A percentile compares a stretch with the other conserved stretches of the same genome.
Conservation (phyloP, 2,888 invertebrate species). For the Agrochola lychnidis region DNA sequence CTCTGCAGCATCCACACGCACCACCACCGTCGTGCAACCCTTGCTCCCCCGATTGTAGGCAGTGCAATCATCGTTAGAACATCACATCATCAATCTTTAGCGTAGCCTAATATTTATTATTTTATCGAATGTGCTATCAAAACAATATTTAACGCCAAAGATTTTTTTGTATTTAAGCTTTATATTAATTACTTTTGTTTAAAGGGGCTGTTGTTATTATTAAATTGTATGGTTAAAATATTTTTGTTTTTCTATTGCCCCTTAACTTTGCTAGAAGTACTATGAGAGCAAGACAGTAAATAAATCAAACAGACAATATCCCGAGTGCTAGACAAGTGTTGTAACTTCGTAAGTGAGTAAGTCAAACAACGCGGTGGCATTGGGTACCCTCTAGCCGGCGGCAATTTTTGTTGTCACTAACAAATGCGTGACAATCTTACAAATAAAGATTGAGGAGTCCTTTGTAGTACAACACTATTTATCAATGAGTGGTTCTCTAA, state of each 20-base stretch:
- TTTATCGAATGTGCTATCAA: conserved; percentile 46
- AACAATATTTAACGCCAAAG: conserved; percentile 66
- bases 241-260: conserved; percentile 16
- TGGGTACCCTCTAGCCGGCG: conserved; percentile 66
- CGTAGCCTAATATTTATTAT: conserved; percentile 31
- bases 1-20: conserved; percentile 83
- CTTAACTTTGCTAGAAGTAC: not conserved
- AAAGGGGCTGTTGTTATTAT: conserved; percentile 59
- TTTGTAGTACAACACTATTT: conserved; percentile 6
- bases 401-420: conserved; percentile 79
- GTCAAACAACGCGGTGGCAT: conserved; percentile 62
- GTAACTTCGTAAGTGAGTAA: conserved; percentile 54
- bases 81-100: conserved; percentile 14
- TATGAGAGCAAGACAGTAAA: not conserved
- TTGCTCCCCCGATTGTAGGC: conserved; percentile 87
- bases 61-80: conserved; percentile 83
- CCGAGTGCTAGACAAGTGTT: not conserved
- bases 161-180: conserved; percentile 61
- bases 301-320: conserved; percentile 3
- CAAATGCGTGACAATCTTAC: conserved; percentile 78
- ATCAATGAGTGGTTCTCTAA: not conserved
- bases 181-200: conserved; percentile 55
- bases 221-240: conserved; percentile 59
- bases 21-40: conserved; percentile 80
- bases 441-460: conserved; percentile 71